A percentile compares a stretch with the other conserved stretches of the same genome.
phyloP scores from a whole-genome alignment of 2,113 vertebrate genomes.

The Pandion haliaetus region DNA sequence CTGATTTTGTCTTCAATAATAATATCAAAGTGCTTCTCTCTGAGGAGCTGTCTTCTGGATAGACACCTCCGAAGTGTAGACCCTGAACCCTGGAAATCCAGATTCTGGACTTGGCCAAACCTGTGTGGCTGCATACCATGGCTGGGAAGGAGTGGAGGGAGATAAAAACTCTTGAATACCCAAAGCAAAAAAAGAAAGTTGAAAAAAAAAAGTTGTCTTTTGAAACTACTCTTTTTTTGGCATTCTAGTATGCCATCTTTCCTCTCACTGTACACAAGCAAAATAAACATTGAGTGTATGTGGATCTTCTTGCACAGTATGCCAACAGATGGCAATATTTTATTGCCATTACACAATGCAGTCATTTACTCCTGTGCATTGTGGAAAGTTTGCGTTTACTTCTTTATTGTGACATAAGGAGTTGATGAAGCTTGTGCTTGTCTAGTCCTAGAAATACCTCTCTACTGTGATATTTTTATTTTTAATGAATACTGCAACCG shows the following conservation, averaged over 20 bases:
- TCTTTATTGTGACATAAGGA: neutral
- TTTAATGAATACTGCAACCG: neutral
- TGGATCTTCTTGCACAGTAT: conserved; percentile 49
- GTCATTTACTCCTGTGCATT: neutral
- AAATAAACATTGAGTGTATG: neutral
- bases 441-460: neutral
- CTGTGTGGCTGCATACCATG: neutral
- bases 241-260: neutral
- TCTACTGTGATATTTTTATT: neutral
- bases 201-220: neutral
- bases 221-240: neutral
- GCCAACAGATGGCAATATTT: conserved; percentile 81
- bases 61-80: neutral
- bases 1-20: neutral
- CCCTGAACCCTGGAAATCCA: neutral
- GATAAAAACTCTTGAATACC: neutral
- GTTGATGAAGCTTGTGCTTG: neutral
- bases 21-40: neutral
- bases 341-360: conserved; percentile 33
- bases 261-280: neutral
- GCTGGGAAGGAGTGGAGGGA: neutral
- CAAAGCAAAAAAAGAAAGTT: neutral
- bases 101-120: neutral
- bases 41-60: neutral
- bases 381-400: neutral